These are phyloP conservation scores for Tethea ocularis DNA, from an alignment of 2,888 invertebrate genomes.

Conservation along the genomic window DNA sequence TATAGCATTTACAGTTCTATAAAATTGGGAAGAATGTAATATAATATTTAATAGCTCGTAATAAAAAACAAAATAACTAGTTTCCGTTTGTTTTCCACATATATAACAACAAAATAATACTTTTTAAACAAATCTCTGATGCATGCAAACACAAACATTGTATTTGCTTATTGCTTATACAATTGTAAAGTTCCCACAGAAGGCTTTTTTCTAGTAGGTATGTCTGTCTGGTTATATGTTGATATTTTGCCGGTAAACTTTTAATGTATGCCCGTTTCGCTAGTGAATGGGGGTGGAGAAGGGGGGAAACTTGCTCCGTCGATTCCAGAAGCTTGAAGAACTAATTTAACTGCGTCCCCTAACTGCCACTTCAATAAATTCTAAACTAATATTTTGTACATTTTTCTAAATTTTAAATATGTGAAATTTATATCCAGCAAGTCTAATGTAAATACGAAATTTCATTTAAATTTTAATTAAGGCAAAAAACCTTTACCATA, in stretches of 20 bases:
- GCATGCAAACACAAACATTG: not conserved
- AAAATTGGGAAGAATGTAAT: no score
- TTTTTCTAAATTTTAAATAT: constrained; percentile 40
- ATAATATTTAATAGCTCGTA: no score
- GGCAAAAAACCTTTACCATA: not conserved
- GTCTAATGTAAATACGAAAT: not conserved
- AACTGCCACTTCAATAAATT: constrained; percentile 78
- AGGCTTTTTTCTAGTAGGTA: constrained; percentile 33
- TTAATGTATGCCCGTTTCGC: constrained; percentile 78
- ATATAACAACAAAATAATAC: not conserved
- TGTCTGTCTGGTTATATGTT: constrained; percentile 57
- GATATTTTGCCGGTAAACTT: constrained; percentile 73
- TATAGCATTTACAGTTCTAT: no score
- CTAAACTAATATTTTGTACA: constrained; percentile 54
- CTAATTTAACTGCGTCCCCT: constrained; percentile 80
- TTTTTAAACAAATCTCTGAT: not conserved
- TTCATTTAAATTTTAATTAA: not conserved
- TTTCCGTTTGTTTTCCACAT: no score
- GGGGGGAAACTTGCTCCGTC: constrained; percentile 72
- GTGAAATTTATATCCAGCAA: constrained; percentile 18
- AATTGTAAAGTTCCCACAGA: constrained; percentile 8
- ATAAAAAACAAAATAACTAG: no score
- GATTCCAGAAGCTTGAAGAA: constrained; percentile 77
- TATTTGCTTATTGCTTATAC: not conserved
- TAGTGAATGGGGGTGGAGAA: constrained; percentile 47